phyloP scores from a whole-genome alignment of 2,888 invertebrate species.

The Notodonta ziczac region DNA sequence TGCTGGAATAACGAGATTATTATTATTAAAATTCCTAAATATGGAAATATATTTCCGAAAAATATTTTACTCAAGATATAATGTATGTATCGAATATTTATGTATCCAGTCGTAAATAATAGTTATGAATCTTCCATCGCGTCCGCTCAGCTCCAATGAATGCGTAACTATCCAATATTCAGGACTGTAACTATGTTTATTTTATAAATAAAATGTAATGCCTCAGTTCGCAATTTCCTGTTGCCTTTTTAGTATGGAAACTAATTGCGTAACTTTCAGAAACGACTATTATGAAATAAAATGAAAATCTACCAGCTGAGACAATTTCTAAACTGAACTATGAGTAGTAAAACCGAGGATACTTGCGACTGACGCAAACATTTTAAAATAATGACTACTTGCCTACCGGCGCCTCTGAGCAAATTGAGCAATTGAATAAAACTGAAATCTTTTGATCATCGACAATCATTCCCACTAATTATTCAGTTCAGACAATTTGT shows the following conservation, averaged over 20 bases:
- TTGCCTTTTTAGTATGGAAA: background rate
- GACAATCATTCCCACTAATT: constrained; percentile 17
- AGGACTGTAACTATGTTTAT: background rate
- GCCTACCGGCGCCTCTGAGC: no score
- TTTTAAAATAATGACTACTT: no score
- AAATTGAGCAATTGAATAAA: background rate
- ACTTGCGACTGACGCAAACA: no score
- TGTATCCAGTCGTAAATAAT: constrained; percentile 3
- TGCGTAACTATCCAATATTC: constrained; percentile 3
- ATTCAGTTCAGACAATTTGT: constrained; percentile 18
- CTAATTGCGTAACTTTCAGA: no score
- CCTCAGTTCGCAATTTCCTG: background rate
- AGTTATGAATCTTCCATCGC: constrained; percentile 2
- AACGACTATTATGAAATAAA: no score
- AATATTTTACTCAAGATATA: background rate
- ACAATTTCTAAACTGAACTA: no score
- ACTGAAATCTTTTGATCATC: constrained; percentile 3
- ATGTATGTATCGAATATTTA: constrained; percentile 9
- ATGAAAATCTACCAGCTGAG: no score
- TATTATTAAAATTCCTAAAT: background rate
- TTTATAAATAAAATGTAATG: constrained; percentile 1
- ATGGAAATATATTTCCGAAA: background rate
- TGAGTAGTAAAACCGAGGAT: no score
- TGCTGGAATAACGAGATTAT: background rate
- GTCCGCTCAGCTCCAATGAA: constrained; percentile 2